Base-by-base conservation (phyloP, 2,113 vertebrate species). In the Catagonus wagneri region DNA sequence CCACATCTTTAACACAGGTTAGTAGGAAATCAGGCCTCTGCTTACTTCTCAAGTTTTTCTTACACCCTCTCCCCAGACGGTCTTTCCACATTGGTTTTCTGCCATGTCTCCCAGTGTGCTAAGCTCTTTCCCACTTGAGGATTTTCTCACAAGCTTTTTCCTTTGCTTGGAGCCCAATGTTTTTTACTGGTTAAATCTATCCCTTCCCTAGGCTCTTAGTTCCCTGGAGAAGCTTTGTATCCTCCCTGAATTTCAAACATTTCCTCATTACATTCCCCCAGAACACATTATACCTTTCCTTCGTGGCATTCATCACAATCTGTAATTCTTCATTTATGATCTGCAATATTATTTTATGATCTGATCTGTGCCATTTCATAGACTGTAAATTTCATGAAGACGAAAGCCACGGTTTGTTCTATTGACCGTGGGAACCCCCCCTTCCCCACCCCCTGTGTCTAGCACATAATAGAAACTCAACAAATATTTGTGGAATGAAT, bases 281-380 rank as follows among this genome's bases (percentile, higher is more conserved):
- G 68, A 81, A 91, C 34, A 76, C 60, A 39, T 44, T 65, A 15
- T n/a, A 52, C 39, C n/a, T n/a, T 56, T 94, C 56, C 60, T 54
- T 69, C 69, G 13, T 78, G 61, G 65, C 15, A 19, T 52, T 25
- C 80, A 56, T 36, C 15, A 83, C 12, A 58, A 76, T 79, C 54
- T 15, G 58, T 78, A 78, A 92, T 72, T 89, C 80, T 79, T 54
- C n/a, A 25, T 91, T 68, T 83, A 83, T 63, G 34, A 65, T 11
- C 56, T 32, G 12, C 32, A 44, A 36, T 68, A 72, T 52, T 74
- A 83, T 80, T 72, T 93, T 83, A 39, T 32, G 39, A 44, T 65
- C 80, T 58, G 32, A 44, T 65, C 88, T 92, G 27, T 83, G 12
- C 54, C 22, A 44, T 10, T 39, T 79, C 58, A 58, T 74, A 72